These are phyloP conservation scores for Orchesellides sinensis DNA, from an alignment of 2,888 invertebrate genomes.

Conservation along the genomic window DNA sequence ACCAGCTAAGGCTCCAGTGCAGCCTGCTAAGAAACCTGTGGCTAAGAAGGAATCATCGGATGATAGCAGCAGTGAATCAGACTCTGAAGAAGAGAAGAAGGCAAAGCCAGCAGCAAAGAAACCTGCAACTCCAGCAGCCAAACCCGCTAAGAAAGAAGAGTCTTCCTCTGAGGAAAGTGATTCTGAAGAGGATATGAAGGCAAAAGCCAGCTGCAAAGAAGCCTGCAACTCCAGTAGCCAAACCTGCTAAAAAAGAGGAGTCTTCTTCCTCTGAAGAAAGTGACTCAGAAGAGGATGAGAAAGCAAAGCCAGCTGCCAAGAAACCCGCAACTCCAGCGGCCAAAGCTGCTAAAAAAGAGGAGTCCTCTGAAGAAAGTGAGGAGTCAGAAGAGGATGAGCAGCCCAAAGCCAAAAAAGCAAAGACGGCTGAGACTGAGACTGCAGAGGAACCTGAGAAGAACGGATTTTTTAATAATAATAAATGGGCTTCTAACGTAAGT, in stretches of 20 bases:
- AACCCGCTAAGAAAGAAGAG: slow-evolving; percentile 67
- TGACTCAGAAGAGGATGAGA: slow-evolving; percentile 52
- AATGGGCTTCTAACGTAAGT: slow-evolving; percentile 54
- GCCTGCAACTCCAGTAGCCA: slow-evolving; percentile 22
- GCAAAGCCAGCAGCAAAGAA: slow-evolving; percentile 27
- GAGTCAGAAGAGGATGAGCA: too few relatives aligned
- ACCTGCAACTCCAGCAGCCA: not conserved
- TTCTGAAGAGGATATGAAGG: slow-evolving; percentile 36
- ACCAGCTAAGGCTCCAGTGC: not conserved
- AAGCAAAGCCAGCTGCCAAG: slow-evolving; percentile 18
- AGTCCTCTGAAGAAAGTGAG: slow-evolving; percentile 58
- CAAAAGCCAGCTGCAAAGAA: slow-evolving; percentile 17
- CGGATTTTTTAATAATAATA: slow-evolving; percentile 61
- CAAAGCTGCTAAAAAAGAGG: slow-evolving; percentile 38
- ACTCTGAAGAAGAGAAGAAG: not conserved
- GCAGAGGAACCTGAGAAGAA: slow-evolving; percentile 35
- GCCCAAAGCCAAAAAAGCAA: slow-evolving; percentile 73
- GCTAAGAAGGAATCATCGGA: slow-evolving; percentile 48
- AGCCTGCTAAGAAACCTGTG: slow-evolving; percentile 61
- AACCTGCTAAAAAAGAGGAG: slow-evolving; percentile 42
- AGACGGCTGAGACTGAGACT: slow-evolving; percentile 73
- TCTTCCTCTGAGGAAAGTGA: slow-evolving; percentile 62
- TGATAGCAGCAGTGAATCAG: slow-evolving; percentile 4
- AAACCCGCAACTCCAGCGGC: slow-evolving; percentile 21
- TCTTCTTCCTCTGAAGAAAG: slow-evolving; percentile 53